A percentile compares a stretch with the other conserved stretches of the same genome.
phyloP scores from a whole-genome alignment of 1,140 invertebrate genomes.

The Temnothorax longispinosus region DNA sequence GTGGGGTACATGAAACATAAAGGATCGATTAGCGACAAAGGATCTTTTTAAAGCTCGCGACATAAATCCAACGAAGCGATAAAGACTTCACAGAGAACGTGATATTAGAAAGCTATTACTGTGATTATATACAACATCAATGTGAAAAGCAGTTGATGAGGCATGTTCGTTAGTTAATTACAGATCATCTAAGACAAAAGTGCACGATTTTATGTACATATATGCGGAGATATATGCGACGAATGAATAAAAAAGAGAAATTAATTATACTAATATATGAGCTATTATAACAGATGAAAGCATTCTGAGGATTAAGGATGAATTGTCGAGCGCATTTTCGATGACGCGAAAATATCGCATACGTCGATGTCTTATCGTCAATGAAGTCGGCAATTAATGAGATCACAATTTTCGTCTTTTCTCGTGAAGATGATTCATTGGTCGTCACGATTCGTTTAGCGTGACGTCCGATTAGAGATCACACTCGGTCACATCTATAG shows the following conservation, averaged over 20 bases:
- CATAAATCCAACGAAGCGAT: slow-evolving; percentile 5
- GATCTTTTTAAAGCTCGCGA: slow-evolving; percentile 4
- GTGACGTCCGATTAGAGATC: slow-evolving; percentile 54
- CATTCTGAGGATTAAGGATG: slow-evolving; percentile 38
- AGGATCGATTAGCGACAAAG: slow-evolving; percentile 61
- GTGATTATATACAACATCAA: slow-evolving; percentile 13
- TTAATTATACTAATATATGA: slow-evolving; percentile 61
- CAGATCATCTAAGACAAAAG: neutral
- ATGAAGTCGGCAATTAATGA: slow-evolving; percentile 45
- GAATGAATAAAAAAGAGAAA: slow-evolving; percentile 37
- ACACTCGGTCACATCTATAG: slow-evolving; percentile 64
- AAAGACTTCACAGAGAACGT: slow-evolving; percentile 5
- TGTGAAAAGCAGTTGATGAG: neutral
- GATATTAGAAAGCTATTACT: slow-evolving; percentile 7
- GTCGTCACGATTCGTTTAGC: neutral
- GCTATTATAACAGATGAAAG: slow-evolving; percentile 53
- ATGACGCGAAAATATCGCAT: slow-evolving; percentile 30
- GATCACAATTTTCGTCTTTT: slow-evolving; percentile 44
- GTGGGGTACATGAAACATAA: slow-evolving; percentile 77
- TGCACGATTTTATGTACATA: slow-evolving; percentile 16
- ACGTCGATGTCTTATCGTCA: slow-evolving; percentile 4
- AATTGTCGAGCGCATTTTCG: slow-evolving; percentile 37
- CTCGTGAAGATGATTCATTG: slow-evolving; percentile 35
- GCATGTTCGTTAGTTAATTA: slow-evolving; percentile 32
- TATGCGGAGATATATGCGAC: slow-evolving; percentile 42